A percentile compares a stretch with the other conserved stretches of the same genome.
phyloP scores from a whole-genome alignment of 2,113 vertebrate species.

The Sciurus niger region DNA sequence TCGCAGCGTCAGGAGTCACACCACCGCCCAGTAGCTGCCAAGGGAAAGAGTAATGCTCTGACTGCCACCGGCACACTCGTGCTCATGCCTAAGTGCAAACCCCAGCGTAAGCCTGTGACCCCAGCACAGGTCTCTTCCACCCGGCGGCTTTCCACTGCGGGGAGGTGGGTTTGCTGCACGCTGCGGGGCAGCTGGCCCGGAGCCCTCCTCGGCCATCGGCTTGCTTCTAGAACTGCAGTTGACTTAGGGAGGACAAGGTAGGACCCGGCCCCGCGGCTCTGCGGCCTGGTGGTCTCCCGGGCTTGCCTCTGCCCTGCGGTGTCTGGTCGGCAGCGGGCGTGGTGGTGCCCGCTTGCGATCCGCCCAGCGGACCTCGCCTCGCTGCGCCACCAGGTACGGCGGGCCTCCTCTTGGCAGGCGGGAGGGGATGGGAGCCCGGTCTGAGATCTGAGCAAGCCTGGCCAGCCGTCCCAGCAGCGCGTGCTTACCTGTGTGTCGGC shows the following conservation, averaged over 20 bases:
- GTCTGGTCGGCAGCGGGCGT: background rate
- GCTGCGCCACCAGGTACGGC: too few relatives aligned
- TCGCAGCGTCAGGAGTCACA: background rate
- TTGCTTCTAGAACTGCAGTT: background rate
- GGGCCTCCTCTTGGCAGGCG: too few relatives aligned
- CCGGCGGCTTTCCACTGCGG: background rate
- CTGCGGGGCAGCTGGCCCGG: background rate
- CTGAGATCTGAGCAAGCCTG: too few relatives aligned
- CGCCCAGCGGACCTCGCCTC: fast-evolving
- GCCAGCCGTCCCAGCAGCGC: too few relatives aligned
- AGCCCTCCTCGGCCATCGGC: background rate
- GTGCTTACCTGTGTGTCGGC: background rate
- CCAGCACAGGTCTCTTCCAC: too few relatives aligned
- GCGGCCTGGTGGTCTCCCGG: background rate
- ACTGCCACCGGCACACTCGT: too few relatives aligned
- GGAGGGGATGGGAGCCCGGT: too few relatives aligned
- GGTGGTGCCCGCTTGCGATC: background rate
- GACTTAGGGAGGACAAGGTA: background rate
- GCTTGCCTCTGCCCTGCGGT: background rate
- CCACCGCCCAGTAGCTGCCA: background rate
- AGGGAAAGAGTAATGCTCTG: background rate
- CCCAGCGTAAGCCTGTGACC: too few relatives aligned
- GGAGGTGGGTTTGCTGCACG: background rate
- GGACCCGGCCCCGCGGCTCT: background rate
- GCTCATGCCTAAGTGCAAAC: too few relatives aligned